Conservation (phyloP, 2,888 invertebrate genomes). For the Apantesis nais region DNA sequence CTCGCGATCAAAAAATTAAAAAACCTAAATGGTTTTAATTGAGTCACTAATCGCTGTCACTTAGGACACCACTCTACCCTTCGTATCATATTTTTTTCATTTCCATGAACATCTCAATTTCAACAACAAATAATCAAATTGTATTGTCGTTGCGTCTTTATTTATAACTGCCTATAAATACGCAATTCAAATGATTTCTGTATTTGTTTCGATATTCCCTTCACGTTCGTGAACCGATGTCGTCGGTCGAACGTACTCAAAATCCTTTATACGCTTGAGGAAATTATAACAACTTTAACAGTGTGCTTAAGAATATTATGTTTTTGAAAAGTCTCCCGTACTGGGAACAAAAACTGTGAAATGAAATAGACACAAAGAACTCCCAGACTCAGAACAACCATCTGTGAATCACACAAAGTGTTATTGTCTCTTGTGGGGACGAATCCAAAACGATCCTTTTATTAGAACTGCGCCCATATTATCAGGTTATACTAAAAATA, state of each 20-base stretch:
- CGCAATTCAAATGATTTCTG: not conserved
- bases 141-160: constrained; percentile 21
- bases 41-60: not conserved
- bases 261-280: not conserved
- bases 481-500: too few species aligned
- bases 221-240: not conserved
- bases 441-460: too few species aligned
- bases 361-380: too few species aligned
- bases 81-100: constrained; percentile 36
- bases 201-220: not conserved
- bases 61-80: not conserved
- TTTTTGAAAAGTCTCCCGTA: too few species aligned
- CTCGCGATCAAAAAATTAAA: not conserved
- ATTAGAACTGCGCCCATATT: too few species aligned
- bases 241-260: not conserved
- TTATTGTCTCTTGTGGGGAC: too few species aligned
- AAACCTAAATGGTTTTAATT: not conserved
- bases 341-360: too few species aligned
- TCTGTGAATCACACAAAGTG: too few species aligned
- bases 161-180: constrained; percentile 6
- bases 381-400: too few species aligned
- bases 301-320: too few species aligned
- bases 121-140: constrained; percentile 31
- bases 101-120: constrained; percentile 32
- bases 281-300: too few species aligned